Base-by-base conservation (phyloP, 2,888 invertebrate genomes). In the Lasioglossum zephyrum region DNA sequence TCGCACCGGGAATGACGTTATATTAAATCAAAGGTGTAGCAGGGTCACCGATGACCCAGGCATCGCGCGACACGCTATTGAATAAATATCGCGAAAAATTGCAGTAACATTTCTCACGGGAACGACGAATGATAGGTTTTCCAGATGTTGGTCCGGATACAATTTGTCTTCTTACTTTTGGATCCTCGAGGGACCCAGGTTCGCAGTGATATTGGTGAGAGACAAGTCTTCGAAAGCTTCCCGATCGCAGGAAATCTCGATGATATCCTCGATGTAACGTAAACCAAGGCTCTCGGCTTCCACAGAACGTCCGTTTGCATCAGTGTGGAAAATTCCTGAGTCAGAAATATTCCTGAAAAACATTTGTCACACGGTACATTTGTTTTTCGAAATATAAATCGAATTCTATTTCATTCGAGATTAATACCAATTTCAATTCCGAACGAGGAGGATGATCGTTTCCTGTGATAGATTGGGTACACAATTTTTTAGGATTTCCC, bases 111-210 rank as follows among this genome's bases (percentile, higher is more conserved):
- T 26, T 60, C 60, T 60, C 60, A 60, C 60, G 60, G 60, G 60
- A 74, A 74, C 36, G 57, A 8, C 57, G 70, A 53, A 73, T 81
- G 18, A 73, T 73, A 90, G 90, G 66, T 90, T 90, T 77, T 84
- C 60, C 93, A 97, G 97, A 84, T 97, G 98, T 93, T 98, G 98
- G 98, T 98, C 97, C 95, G 97, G 98, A 6, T 99, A 99, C 94
- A 98, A 98, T 93, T 96, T 98, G 88, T 96, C 97, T 11, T 95
- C 96, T 0, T 97, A 97, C 91, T 98, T 98, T 94, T 99, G 99
- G 98, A 98, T 99, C 89, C 95, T 99, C 44, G 99, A 99, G 95
- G 98, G 97, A 39, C 99, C 99, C 0, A 96, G 99, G 77, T 96
- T 98, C 83, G 96, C 96, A 3, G 97, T 98, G 39, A 97, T 99